These are phyloP conservation scores for Thelaira solivaga DNA, from an alignment of 2,888 invertebrate species.

Conservation along the genomic window DNA sequence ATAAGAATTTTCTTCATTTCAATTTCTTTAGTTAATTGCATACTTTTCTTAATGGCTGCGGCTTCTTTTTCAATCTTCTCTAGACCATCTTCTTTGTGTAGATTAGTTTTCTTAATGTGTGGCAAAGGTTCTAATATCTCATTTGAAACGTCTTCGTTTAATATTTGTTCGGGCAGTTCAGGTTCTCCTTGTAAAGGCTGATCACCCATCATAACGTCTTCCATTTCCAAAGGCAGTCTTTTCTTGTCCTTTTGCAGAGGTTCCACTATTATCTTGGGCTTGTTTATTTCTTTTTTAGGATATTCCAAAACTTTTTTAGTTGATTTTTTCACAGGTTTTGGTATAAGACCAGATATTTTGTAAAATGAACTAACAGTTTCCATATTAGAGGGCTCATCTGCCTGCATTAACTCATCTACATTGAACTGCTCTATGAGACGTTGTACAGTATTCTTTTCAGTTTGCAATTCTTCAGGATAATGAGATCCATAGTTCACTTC, in stretches of 20 bases:
- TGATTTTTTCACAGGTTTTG: slow-evolving; percentile 73
- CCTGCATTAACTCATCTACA: slow-evolving; percentile 75
- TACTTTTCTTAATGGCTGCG: slow-evolving; percentile 56
- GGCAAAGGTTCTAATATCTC: slow-evolving; percentile 74
- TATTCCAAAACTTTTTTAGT: slow-evolving; percentile 70
- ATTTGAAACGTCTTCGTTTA: slow-evolving; percentile 70
- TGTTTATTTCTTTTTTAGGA: slow-evolving; percentile 53
- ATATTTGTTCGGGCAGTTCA: slow-evolving; percentile 56
- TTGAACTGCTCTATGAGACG: slow-evolving; percentile 72
- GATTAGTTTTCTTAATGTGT: slow-evolving; percentile 73
- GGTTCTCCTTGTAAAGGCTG: slow-evolving; percentile 71
- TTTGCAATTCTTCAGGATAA: slow-evolving; percentile 66
- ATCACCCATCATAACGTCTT: slow-evolving; percentile 76
- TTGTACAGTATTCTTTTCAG: slow-evolving; percentile 70
- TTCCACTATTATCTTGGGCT: slow-evolving; percentile 13
- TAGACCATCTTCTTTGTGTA: slow-evolving; percentile 65
- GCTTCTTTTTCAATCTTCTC: slow-evolving; percentile 70
- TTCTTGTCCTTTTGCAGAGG: slow-evolving; percentile 51
- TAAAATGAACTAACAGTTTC: slow-evolving; percentile 56
- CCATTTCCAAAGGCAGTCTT: slow-evolving; percentile 56
- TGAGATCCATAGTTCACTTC: slow-evolving; percentile 64
- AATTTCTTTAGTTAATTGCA: slow-evolving; percentile 36
- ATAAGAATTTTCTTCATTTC: slow-evolving; percentile 27
- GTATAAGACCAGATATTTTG: slow-evolving; percentile 71
- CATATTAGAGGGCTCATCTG: slow-evolving; percentile 69